These are phyloP conservation scores for Torymus auratus DNA, from an alignment of 2,888 invertebrate genomes.

Conservation along the genomic window DNA sequence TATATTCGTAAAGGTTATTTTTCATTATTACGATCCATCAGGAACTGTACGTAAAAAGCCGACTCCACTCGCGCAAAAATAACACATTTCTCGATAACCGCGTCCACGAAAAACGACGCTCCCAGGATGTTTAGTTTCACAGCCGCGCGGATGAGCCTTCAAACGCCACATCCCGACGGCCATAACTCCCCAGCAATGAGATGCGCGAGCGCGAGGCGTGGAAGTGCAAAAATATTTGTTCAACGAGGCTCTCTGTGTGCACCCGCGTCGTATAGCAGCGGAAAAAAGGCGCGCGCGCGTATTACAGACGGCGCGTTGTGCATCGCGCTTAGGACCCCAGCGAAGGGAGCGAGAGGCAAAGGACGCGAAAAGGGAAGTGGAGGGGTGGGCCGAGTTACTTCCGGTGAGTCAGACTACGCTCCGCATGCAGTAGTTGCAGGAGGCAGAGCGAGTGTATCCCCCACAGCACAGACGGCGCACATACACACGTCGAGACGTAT, in stretches of 20 bases:
- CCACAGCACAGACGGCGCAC: not conserved
- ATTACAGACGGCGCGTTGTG: conserved; percentile 8
- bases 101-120: too few species aligned
- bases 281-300: not conserved
- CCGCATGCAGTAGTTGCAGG: not conserved
- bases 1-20: too few species aligned
- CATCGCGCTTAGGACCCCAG: not conserved
- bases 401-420: conserved; percentile 73
- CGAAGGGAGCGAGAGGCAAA: conserved; percentile 13
- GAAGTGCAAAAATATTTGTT: conserved; percentile 49
- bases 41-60: too few species aligned
- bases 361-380: conserved; percentile 35
- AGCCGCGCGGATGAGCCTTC: not conserved
- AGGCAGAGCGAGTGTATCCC: conserved; percentile 2
- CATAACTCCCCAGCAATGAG: not conserved
- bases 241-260: conserved; percentile 4
- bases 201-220: not conserved
- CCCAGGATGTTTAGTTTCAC: not conserved
- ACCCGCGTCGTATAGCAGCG: conserved; percentile 1
- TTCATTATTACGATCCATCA: too few species aligned
- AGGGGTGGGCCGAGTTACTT: conserved; percentile 70
- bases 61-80: too few species aligned
- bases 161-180: not conserved
- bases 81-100: too few species aligned
- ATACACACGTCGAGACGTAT: not conserved